Base-by-base conservation (phyloP, 37 sponge, comb jelly and placozoan genomes). In the Geodia barretti region DNA sequence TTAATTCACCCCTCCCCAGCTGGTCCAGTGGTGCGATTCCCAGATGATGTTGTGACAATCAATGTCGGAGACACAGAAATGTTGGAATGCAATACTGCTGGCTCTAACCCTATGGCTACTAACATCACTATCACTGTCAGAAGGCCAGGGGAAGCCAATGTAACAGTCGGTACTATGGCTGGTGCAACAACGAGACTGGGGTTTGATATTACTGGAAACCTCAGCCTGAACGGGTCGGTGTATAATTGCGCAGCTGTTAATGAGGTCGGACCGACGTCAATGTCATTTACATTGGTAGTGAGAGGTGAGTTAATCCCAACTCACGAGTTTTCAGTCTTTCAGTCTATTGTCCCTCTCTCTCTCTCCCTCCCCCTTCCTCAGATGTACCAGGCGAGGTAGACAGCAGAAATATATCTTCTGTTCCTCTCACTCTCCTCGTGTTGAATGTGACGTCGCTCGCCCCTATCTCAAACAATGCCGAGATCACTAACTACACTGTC, bases 361-460 rank as follows among this genome's bases (percentile, higher is more conserved):
- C 35, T 29, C 76, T 62, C 38, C 24, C 60, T 77, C 30, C 11
- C 25, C 64, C 23, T 33, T 75, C n/a, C 58, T 26, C 70, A 84
- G 85, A 59, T 77, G 62, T 58, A 3, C 85, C 85, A 69, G 85
- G 43, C 31, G 3, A 21, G 3, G 63, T 84, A 33, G 76, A 67
- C 77, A 32, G 21, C 62, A 21, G n/a, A 3, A 28, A 37, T 23
- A 24, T 84, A 24, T 70, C 60, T 4, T 17, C 5, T 5, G 3
- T 14, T 3, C 67, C 36, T 0, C 8, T 77, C 1, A 19, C 41
- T 35, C 60, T 84, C 25, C 33, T 70, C n/a, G 3, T 1, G 4
- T 42, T 77, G 23, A 20, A 2, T 4, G 17, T 84, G 42, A 54
- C 62, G 31, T 84, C 70, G 78, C 31, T 67, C 24, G 24, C 39